Evolutionary conservation across 1,140 invertebrate species (phyloP).

Genomic region (Drosophila grimshawi): DNA sequence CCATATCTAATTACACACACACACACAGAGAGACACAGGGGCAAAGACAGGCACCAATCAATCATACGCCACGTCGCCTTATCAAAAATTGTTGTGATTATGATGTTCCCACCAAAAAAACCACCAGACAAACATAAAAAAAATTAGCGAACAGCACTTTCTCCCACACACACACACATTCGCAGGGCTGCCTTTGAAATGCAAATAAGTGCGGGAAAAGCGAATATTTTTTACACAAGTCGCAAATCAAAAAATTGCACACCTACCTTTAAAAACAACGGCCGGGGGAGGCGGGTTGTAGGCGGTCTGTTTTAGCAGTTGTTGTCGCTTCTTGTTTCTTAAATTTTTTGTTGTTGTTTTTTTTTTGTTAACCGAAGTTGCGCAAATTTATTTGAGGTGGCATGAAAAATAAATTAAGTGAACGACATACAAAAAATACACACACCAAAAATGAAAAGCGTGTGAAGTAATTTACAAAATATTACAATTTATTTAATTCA

Average conservation of each 20-base stretch:
- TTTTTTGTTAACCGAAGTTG: conserved; percentile 33
- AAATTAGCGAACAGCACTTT: conserved; percentile 9
- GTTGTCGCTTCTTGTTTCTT: conserved; percentile 45
- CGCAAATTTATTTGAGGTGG: conserved; percentile 66
- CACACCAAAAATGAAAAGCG: conserved; percentile 36
- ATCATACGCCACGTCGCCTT: conserved; percentile 71
- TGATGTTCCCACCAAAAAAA: conserved; percentile 31
- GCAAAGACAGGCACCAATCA: conserved; percentile 58
- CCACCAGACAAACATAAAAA: conserved; percentile 5
- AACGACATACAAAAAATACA: conserved; percentile 14
- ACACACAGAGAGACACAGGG: conserved; percentile 29
- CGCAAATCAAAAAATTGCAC: conserved; percentile 57
- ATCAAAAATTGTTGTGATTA: conserved; percentile 42
- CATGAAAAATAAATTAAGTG: conserved; percentile 52
- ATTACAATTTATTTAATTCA: conserved; percentile 40
- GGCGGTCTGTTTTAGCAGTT: conserved; percentile 34
- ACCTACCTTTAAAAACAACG: conserved; percentile 56
- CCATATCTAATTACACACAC: conserved; percentile 49
- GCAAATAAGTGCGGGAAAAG: conserved; percentile 66
- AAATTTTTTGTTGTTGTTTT: conserved; percentile 42
- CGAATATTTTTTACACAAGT: conserved; percentile 58
- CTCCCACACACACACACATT: conserved; percentile 6
- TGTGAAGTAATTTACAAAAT: conserved; percentile 32
- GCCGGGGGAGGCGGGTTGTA: conserved; percentile 6
- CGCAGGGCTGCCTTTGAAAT: conserved; percentile 47